Evolutionary conservation across 2,113 vertebrate genomes (phyloP).

Genomic region (Chloebia gouldiae): DNA sequence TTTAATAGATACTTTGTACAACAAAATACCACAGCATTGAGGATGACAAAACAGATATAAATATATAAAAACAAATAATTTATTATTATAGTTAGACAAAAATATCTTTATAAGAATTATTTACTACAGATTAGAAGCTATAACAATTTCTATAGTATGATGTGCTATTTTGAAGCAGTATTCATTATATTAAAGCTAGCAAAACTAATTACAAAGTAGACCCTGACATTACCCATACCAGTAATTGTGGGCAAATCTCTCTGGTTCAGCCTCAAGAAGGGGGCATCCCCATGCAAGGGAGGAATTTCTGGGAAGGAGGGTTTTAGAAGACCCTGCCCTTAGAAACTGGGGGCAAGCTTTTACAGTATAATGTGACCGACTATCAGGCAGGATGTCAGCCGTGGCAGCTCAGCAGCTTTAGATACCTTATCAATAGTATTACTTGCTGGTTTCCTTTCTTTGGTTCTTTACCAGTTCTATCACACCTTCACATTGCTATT

Average conservation of each 20-base stretch:
- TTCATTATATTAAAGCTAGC: neutral
- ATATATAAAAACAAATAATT: neutral
- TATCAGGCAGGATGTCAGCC: neutral
- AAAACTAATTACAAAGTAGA: neutral
- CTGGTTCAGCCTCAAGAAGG: neutral
- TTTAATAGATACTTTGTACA: neutral
- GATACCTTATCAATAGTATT: neutral
- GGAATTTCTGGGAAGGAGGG: neutral
- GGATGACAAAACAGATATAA: neutral
- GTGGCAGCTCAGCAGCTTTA: neutral
- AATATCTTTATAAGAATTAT: neutral
- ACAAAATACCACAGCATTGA: rapidly evolving
- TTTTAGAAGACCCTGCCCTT: no score
- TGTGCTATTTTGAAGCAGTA: neutral
- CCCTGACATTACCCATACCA: neutral
- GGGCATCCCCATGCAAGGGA: neutral
- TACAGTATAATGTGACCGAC: no score
- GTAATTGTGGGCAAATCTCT: neutral
- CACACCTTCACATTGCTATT: neutral
- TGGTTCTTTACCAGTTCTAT: neutral
- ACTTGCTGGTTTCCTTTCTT: neutral
- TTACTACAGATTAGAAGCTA: neutral
- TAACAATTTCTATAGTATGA: no score
- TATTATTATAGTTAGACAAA: neutral
- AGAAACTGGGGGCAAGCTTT: neutral